phyloP scores from a whole-genome alignment of 2,113 vertebrate genomes.

The Malurus elegans region DNA sequence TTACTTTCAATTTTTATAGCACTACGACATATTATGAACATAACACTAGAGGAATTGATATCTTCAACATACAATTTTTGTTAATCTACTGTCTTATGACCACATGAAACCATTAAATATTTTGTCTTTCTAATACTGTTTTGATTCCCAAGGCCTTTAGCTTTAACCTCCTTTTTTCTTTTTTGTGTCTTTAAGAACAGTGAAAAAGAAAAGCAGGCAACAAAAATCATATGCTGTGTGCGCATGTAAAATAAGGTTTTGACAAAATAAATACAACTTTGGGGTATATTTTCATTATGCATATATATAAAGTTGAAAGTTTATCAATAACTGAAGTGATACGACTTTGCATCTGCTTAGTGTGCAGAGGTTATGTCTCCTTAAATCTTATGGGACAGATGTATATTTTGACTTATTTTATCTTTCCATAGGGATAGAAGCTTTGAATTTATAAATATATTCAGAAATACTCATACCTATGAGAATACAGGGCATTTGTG shows the following conservation, averaged over 20 bases:
- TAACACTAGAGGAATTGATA: background rate
- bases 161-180: background rate
- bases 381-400: background rate
- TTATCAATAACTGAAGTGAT: background rate
- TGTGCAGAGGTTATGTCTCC: background rate
- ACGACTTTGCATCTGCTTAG: background rate
- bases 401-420: background rate
- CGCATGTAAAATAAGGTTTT: background rate
- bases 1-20: background rate
- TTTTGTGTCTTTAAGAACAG: background rate
- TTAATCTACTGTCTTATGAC: background rate
- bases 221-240: background rate
- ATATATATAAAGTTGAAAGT: background rate
- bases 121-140: background rate
- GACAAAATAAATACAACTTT: background rate
- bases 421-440: background rate
- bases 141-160: background rate
- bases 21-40: background rate
- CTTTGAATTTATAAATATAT: background rate
- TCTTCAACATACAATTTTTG: background rate
- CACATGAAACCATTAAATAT: background rate
- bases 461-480: constrained; percentile 1
- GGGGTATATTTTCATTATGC: background rate
- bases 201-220: background rate
- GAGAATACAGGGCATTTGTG: background rate